Percentiles rank a stretch among this genome's conserved stretches.
phyloP scores from a whole-genome alignment of 2,797 vertebrate species.

The Sitta carolinensis region DNA sequence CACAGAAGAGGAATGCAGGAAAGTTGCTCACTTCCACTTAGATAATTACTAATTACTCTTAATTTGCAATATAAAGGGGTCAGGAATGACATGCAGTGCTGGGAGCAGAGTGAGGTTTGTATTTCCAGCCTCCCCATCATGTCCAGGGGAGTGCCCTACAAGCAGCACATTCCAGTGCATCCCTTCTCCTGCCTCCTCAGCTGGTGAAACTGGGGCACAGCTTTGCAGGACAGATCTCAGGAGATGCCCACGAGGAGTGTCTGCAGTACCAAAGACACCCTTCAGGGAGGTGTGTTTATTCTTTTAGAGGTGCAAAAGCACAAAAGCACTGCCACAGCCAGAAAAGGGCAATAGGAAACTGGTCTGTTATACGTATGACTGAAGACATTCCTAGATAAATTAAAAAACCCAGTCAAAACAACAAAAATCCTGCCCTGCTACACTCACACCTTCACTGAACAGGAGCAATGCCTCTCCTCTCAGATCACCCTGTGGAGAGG shows the following conservation, averaged over 20 bases:
- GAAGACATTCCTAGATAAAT: not conserved
- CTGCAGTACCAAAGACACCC: not conserved
- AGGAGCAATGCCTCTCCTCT: not conserved
- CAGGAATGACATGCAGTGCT: not conserved
- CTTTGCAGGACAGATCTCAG: not conserved
- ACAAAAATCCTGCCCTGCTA: not conserved
- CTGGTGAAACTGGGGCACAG: not conserved
- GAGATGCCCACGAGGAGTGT: not conserved
- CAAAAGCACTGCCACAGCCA: not conserved
- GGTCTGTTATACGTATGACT: not conserved
- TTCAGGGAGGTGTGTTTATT: not conserved
- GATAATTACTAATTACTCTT: not conserved
- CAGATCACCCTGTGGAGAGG: not conserved
- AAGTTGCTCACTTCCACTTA: not conserved
- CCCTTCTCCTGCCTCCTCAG: not conserved
- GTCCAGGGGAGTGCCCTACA: not conserved
- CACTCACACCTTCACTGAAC: not conserved
- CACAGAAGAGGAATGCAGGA: not conserved
- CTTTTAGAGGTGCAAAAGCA: too few species aligned
- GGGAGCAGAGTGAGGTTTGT: not conserved
- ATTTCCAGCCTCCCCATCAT: not conserved
- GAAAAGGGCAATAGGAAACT: not conserved
- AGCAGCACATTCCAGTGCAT: not conserved
- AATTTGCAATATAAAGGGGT: not conserved
- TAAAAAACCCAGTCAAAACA: not conserved